Evolutionary conservation across 92 coral and sea anemone genomes (phyloP).

Genomic region (Palythoa grandiflora): DNA sequence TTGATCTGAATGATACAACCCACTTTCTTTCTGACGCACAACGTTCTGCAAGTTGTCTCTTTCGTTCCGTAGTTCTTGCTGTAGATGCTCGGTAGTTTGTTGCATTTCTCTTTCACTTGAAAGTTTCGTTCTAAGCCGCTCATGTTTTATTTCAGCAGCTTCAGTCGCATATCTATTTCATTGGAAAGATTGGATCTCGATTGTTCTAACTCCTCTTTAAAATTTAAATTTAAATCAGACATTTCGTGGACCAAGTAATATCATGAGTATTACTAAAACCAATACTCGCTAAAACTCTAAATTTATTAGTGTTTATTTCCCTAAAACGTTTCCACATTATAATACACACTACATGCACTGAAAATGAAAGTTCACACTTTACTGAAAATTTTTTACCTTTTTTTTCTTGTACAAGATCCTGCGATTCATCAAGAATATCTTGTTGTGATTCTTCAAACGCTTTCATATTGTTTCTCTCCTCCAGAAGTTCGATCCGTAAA

Average conservation of each 20-base stretch:
- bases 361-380: too few relatives aligned
- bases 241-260: too few relatives aligned
- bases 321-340: neutral
- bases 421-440: conserved; percentile 35
- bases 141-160: too few relatives aligned
- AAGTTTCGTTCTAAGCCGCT: too few relatives aligned
- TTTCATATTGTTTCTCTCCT: conserved; percentile 21
- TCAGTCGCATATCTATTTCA: too few relatives aligned
- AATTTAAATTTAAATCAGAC: neutral
- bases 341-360: neutral
- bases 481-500: conserved; percentile 11
- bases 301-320: too few relatives aligned
- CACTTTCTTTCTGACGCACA: neutral
- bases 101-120: too few relatives aligned
- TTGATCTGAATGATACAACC: too few relatives aligned
- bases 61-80: too few relatives aligned
- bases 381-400: neutral
- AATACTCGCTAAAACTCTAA: neutral
- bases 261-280: too few relatives aligned
- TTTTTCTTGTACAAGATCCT: conserved; percentile 28
- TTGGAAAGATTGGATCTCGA: neutral
- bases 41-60: neutral
- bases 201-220: neutral
- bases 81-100: too few relatives aligned
- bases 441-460: conserved; percentile 23